phyloP scores from a whole-genome alignment of 2,888 invertebrate species.

The Amiota communis region DNA sequence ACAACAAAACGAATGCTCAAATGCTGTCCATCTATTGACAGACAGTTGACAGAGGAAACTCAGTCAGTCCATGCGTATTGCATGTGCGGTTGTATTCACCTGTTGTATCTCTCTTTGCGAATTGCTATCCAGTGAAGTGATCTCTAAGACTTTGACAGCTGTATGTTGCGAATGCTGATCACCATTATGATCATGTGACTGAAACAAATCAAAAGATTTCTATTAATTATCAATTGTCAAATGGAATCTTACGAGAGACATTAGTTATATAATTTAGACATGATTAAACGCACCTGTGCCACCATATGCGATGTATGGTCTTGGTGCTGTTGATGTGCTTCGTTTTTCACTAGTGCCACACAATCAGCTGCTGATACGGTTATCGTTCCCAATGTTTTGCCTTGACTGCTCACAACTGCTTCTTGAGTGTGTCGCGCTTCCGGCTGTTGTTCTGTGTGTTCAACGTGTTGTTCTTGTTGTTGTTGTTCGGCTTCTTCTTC shows the following conservation, averaged over 20 bases:
- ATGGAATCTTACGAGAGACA: background rate
- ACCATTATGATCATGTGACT: conserved; percentile 8
- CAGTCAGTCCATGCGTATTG: too few species aligned
- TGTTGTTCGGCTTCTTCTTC: conserved; percentile 63
- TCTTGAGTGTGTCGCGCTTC: conserved; percentile 33
- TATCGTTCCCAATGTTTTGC: conserved; percentile 55
- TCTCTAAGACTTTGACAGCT: conserved; percentile 70
- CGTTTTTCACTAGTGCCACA: conserved; percentile 64
- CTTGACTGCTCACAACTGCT: conserved; percentile 52
- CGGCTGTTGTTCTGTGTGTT: conserved; percentile 48
- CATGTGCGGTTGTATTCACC: conserved; percentile 45
- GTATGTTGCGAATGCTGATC: conserved; percentile 51
- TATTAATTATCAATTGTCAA: background rate
- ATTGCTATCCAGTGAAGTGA: conserved; percentile 70
- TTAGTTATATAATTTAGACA: too few species aligned
- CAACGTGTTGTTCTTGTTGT: conserved; percentile 55
- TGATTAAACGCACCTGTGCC: conserved; percentile 36
- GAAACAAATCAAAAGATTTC: background rate
- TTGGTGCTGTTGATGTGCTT: conserved; percentile 55
- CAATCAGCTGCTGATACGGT: conserved; percentile 63
- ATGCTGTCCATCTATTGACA: too few species aligned
- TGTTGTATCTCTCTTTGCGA: conserved; percentile 71
- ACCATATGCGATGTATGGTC: conserved; percentile 48
- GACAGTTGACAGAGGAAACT: too few species aligned
- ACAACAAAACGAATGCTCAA: background rate